Evolutionary conservation across 2,113 vertebrate genomes (phyloP), one percentile per base, ranked within the genome.

Genomic region (Vulpes lagopus): DNA sequence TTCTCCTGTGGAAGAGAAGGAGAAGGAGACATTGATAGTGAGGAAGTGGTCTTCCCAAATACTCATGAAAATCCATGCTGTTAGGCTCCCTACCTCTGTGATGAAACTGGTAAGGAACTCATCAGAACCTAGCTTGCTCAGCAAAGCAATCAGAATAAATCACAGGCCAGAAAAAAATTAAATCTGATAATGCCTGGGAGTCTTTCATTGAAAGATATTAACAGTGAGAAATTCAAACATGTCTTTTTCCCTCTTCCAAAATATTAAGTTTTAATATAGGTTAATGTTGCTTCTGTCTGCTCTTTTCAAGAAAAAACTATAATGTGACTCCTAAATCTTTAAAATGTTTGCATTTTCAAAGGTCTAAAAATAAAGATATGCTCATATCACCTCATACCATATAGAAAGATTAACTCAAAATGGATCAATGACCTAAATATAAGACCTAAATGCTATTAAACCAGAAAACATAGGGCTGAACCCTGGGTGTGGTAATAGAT

Each of bases 291-390:
- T 96, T 89, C 49, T 82, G 73, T 19, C 67, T 92, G 83, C 86
- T 82, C 89, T 93, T 86, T 93, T 93, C 89, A 82, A 96, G 80
- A 96, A 96, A 59, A 60, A 89, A 82, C 60, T 92, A 71, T 88
- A 57, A 91, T 59, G 6, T 51, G 23, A 35, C 62, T 96, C 87
- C 91, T 98, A 94, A 96, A 96, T 96, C 84, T 97, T 96, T 97
- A 71, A 98, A 98, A 94, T 79, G 30, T 90, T 95, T 97, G 62
- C 84, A 92, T 90, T 96, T 97, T 94, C 74, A 57, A 96, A 89
- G 51, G 23, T 94, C 62, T 96, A 62, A 96, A 96, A 91, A 74
- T 30, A 94, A 95, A 69, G 5, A 60, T 71, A 69, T 20, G 19
- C 32, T 86, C n/a, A 86, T 11, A 92, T 30, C 9, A 74, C 67